A percentile compares a stretch with the other conserved stretches of the same genome.
These are phyloP conservation scores for Apostichopus japonicus DNA, from an alignment of 35 echinoderm and acorn worm species.

Conservation along the genomic window DNA sequence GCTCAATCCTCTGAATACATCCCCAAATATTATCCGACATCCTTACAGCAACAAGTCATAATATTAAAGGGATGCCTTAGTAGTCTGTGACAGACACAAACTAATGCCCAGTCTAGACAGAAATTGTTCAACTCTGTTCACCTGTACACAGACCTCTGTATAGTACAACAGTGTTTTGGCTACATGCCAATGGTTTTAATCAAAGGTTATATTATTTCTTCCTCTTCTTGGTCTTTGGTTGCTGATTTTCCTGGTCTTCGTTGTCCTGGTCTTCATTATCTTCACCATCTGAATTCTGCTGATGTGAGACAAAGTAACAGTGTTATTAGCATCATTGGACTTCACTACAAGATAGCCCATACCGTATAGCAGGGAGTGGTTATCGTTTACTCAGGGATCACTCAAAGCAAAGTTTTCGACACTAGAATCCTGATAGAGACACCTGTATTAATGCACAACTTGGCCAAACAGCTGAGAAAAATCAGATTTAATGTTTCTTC, in stretches of 20 bases:
- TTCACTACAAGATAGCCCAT: not conserved
- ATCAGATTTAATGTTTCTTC: not conserved
- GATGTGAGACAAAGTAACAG: not conserved
- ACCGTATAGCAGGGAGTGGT: not conserved
- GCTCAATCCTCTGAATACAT: no score
- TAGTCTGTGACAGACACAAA: no score
- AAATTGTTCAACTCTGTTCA: no score
- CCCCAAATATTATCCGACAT: no score
- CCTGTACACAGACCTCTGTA: no score
- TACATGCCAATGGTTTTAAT: no score
- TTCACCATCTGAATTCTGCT: not conserved
- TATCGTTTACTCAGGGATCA: not conserved
- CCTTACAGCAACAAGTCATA: no score
- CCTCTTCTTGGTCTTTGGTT: conserved; percentile 7
- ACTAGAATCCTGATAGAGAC: not conserved
- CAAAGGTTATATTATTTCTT: not conserved
- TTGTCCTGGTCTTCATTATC: not conserved
- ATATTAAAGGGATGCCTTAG: no score
- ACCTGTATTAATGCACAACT: not conserved
- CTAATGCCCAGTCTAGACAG: no score
- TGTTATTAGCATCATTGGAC: not conserved
- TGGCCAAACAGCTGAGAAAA: not conserved
- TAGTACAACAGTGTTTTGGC: no score
- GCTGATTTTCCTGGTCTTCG: conserved; percentile 1
- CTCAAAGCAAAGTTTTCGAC: not conserved